phyloP scores from a whole-genome alignment of 2,113 vertebrate genomes.

The Candoia aspera region DNA sequence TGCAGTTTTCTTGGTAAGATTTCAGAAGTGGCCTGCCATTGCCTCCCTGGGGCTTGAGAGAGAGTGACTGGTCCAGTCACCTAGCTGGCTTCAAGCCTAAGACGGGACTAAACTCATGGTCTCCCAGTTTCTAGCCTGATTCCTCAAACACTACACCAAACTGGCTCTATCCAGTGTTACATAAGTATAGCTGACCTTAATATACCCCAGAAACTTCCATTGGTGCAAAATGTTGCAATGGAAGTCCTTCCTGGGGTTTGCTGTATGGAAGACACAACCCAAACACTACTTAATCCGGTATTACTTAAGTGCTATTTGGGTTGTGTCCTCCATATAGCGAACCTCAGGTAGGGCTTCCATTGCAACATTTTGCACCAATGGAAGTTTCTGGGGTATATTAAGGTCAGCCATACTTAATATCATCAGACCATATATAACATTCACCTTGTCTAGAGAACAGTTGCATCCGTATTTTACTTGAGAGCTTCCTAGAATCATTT shows the following conservation, averaged over 20 bases:
- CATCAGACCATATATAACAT: not conserved
- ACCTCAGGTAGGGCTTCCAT: too few species aligned
- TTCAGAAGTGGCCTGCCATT: too few species aligned
- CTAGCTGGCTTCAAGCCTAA: too few species aligned
- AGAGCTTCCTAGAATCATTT: not conserved
- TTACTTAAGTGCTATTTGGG: not conserved
- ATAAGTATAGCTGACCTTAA: not conserved
- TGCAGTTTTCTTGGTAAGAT: too few species aligned
- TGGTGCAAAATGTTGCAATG: not conserved
- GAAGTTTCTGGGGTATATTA: not conserved
- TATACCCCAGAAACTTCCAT: not conserved
- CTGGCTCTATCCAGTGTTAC: not conserved
- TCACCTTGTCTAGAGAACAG: not conserved
- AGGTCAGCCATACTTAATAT: not conserved
- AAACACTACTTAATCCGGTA: not conserved
- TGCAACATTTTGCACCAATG: not conserved
- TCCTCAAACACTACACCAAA: not conserved
- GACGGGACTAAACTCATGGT: too few species aligned
- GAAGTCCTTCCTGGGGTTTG: not conserved
- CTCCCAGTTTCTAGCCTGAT: not conserved
- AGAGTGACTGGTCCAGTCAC: too few species aligned
- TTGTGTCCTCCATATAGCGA: not conserved
- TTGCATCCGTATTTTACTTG: not conserved
- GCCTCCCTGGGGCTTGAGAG: too few species aligned
- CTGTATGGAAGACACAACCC: not conserved